These are phyloP conservation scores for Pandion haliaetus DNA, from an alignment of 2,113 vertebrate species.

Conservation along the genomic window DNA sequence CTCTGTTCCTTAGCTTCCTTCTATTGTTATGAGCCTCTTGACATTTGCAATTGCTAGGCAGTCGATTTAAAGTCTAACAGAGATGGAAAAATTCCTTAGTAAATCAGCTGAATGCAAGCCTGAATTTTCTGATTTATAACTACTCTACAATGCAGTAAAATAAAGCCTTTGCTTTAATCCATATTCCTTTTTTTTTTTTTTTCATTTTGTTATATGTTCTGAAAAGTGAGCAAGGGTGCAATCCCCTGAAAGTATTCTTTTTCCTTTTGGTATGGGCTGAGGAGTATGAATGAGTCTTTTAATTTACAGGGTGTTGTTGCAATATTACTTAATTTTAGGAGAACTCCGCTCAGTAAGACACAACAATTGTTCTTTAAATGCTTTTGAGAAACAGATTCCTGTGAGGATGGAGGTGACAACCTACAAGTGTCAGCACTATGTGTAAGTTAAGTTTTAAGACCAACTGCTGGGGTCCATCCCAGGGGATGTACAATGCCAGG, in stretches of 20 bases:
- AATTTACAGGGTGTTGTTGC: not conserved
- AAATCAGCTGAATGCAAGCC: not conserved
- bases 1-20: not conserved
- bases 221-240: not conserved
- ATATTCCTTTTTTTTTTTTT: not conserved
- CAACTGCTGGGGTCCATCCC: fast-evolving
- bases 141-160: not conserved
- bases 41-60: not conserved
- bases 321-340: not conserved
- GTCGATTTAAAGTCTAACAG: not conserved
- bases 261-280: not conserved
- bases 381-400: not conserved
- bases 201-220: not conserved
- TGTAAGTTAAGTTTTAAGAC: not conserved
- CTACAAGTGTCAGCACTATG: fast-evolving
- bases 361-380: not conserved
- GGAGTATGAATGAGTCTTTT: not conserved
- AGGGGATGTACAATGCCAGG: not conserved
- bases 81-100: not conserved
- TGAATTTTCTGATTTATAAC: not conserved
- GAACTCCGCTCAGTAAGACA: fast-evolving
- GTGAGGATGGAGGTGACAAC: not conserved
- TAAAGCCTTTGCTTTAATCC: not conserved
- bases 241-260: not conserved
- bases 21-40: not conserved